Evolutionary conservation across 2,888 invertebrate species (phyloP), one percentile per base, ranked within the genome.

Genomic region (Ormyrus pomaceus): DNA sequence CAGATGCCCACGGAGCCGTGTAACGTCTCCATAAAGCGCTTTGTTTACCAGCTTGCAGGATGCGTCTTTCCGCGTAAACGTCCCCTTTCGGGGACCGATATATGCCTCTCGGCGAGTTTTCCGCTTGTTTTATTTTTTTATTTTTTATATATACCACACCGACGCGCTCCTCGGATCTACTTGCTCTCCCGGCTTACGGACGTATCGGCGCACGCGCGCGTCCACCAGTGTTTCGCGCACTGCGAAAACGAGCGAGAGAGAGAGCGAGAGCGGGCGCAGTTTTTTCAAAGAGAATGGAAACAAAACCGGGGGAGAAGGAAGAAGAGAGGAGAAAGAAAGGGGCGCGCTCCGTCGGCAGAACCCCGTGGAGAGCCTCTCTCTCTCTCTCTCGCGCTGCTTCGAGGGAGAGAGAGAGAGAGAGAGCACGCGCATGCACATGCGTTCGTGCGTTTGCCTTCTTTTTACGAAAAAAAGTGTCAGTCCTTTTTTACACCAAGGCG

Each of bases 1-100:
- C 88, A 87, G 83, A 84, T 83, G 85, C 81, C 84, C 84, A 86
- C 80, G 82, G 83, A 84, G 76, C 84, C 86, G 85, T 85, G 85
- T 85, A 86, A 87, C 85, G 84, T 88, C 86, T 87, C 84, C 83
- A 87, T 87, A 86, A 86, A 48, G 11, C 19, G 19, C 56, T 58
- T 9, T 46, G 68, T 66, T 72, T 59, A 34, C 19, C 50, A 50
- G 53, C 50, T 34, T 8, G 45, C 11, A 62, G 46, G n/a, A 19
- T 6, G 6, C 13, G 50, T 64, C 11, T 68, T 45, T 19, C 11
- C 53, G 8, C 55, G 9, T 19, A 19, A 19, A 19, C 19, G 19
- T 58, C 56, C 13, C 3, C 82, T 72, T 73, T 61, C 62, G 61
- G 66, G 19, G 70, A 66, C 53, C 77, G 74, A 80, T 76, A 62